Percentiles rank a stretch among this genome's conserved stretches.
These are phyloP conservation scores for Acyrthosiphon pisum DNA, from an alignment of 1,140 invertebrate species.

Conservation along the genomic window DNA sequence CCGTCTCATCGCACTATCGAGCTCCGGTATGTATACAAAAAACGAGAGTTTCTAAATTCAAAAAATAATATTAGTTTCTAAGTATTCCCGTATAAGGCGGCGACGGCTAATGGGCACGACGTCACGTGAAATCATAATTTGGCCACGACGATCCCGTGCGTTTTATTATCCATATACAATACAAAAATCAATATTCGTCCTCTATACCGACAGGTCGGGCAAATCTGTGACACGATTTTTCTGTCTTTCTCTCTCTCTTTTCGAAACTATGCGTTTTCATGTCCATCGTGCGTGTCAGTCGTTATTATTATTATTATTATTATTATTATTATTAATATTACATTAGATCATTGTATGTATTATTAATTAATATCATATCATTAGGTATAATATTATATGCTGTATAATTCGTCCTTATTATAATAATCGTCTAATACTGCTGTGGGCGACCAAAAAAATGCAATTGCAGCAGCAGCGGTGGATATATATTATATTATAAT, in stretches of 20 bases:
- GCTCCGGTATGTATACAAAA: neutral
- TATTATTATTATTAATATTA: neutral
- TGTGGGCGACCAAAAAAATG: neutral
- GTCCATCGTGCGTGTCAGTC: neutral
- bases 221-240: conserved; percentile 36
- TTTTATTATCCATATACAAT: neutral
- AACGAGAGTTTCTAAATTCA: neutral
- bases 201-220: neutral
- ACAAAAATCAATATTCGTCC: conserved; percentile 21
- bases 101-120: neutral
- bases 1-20: neutral
- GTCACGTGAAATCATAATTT: neutral
- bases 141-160: neutral
- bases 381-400: neutral
- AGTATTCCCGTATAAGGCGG: neutral
- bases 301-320: neutral
- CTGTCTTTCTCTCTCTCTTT: neutral
- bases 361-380: neutral
- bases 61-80: neutral
- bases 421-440: neutral
- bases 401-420: neutral
- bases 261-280: neutral
- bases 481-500: neutral
- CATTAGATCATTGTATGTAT: conserved; percentile 11
- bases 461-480: neutral